Evolutionary conservation across 2,797 vertebrate genomes (phyloP).

Genomic region (Champsocephalus esox): DNA sequence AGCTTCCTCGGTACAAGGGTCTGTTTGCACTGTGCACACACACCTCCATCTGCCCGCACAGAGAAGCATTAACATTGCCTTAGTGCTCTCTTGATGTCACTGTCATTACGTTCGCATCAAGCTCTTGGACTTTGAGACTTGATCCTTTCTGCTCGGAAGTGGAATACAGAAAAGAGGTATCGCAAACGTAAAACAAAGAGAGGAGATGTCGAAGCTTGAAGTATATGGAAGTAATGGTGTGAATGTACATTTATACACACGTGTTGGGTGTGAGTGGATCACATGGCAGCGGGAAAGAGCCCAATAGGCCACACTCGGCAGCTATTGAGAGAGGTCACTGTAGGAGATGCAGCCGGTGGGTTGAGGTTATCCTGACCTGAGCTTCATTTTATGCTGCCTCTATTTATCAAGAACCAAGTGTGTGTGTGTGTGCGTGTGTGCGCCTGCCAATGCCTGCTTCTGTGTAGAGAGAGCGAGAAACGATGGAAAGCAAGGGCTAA

Average conservation of each 20-base stretch:
- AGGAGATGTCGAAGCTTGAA: background rate
- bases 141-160: slow-evolving; percentile 47
- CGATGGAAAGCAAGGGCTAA: slow-evolving; percentile 37
- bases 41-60: slow-evolving; percentile 64
- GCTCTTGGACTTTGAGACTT: slow-evolving; percentile 70
- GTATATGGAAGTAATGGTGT: slow-evolving; percentile 2
- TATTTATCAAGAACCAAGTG: slow-evolving; percentile 83
- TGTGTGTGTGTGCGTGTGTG: background rate
- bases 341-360: slow-evolving; percentile 86
- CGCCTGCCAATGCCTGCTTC: slow-evolving; percentile 26
- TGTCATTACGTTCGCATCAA: slow-evolving; percentile 66
- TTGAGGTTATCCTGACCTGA: slow-evolving; percentile 91
- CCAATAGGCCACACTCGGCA: slow-evolving; percentile 35
- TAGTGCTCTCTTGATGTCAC: slow-evolving; percentile 69
- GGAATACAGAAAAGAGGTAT: slow-evolving; percentile 17
- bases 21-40: slow-evolving; percentile 78
- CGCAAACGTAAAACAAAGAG: background rate
- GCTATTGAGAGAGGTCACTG: slow-evolving; percentile 86
- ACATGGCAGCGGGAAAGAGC: slow-evolving; percentile 18
- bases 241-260: slow-evolving; percentile 31
- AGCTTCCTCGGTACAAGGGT: slow-evolving; percentile 78
- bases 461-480: slow-evolving; percentile 18
- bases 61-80: slow-evolving; percentile 68
- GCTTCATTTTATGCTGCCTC: slow-evolving; percentile 81
- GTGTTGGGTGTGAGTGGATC: slow-evolving; percentile 11